A percentile compares a stretch with the other conserved stretches of the same genome.
Conservation (phyloP, 2,797 vertebrate species). For the Enteromius mattozi region DNA sequence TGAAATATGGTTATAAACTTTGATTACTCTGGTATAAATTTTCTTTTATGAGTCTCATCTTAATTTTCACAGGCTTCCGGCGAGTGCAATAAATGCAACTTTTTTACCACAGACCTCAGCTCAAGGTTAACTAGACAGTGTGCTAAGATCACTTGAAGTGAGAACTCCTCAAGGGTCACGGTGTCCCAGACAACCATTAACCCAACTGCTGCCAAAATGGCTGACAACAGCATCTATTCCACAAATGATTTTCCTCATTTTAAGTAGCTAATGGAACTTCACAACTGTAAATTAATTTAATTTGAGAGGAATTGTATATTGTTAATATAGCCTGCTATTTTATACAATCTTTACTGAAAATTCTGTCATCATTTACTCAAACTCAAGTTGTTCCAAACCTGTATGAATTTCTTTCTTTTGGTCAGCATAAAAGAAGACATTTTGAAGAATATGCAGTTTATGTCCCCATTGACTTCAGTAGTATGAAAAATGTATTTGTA, state of each 20-base stretch:
- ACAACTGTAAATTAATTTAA: neutral
- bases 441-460: neutral
- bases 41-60: constrained; percentile 9
- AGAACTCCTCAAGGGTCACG: constrained; percentile 11
- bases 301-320: neutral
- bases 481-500: neutral
- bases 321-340: neutral
- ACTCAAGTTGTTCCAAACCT: neutral
- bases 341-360: neutral
- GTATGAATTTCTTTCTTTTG: neutral
- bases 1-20: neutral
- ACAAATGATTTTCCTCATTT: neutral
- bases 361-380: neutral
- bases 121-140: constrained; percentile 41
- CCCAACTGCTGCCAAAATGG: constrained; percentile 9
- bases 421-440: neutral
- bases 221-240: constrained; percentile 8
- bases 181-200: constrained; percentile 39
- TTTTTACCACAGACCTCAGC: constrained; percentile 22
- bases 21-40: neutral
- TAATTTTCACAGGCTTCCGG: neutral
- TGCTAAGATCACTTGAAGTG: constrained; percentile 20
- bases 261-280: neutral
- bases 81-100: constrained; percentile 23
- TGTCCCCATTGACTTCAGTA: neutral